These are phyloP conservation scores for Catocala sponsa DNA, from an alignment of 2,888 invertebrate genomes.

Conservation along the genomic window DNA sequence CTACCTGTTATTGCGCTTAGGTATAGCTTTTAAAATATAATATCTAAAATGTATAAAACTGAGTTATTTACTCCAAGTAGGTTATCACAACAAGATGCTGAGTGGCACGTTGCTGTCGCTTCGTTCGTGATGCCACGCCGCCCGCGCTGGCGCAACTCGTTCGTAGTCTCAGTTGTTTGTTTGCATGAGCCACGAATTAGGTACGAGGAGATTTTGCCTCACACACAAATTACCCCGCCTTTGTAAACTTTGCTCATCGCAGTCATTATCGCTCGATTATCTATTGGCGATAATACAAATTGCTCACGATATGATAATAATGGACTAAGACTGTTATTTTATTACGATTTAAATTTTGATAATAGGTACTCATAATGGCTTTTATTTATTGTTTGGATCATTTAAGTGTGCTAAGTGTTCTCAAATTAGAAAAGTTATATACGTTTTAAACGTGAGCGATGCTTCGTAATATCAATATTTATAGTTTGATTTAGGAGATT, in stretches of 20 bases:
- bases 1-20: too few relatives aligned
- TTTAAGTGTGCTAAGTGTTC: slow-evolving; percentile 4
- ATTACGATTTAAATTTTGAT: slow-evolving; percentile 22
- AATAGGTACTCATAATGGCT: slow-evolving; percentile 27
- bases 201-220: slow-evolving; percentile 65
- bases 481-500: too few relatives aligned
- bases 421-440: neutral
- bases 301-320: slow-evolving; percentile 48
- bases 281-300: slow-evolving; percentile 50
- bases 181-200: slow-evolving; percentile 74
- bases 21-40: too few relatives aligned
- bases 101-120: too few relatives aligned
- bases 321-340: slow-evolving; percentile 19
- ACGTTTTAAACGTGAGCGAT: too few relatives aligned
- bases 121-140: neutral
- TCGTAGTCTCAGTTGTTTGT: slow-evolving; percentile 27
- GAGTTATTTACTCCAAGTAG: too few relatives aligned
- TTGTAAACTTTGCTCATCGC: slow-evolving; percentile 40
- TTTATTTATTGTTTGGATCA: slow-evolving; percentile 15
- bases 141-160: slow-evolving; percentile 56
- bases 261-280: slow-evolving; percentile 52
- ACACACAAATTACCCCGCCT: slow-evolving; percentile 43
- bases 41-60: too few relatives aligned
- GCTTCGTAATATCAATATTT: too few relatives aligned
- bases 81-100: too few relatives aligned